Evolutionary conservation across 2,797 vertebrate species (phyloP), one percentile per base, ranked within the genome.

Genomic region (Gallinago nigripennis): DNA sequence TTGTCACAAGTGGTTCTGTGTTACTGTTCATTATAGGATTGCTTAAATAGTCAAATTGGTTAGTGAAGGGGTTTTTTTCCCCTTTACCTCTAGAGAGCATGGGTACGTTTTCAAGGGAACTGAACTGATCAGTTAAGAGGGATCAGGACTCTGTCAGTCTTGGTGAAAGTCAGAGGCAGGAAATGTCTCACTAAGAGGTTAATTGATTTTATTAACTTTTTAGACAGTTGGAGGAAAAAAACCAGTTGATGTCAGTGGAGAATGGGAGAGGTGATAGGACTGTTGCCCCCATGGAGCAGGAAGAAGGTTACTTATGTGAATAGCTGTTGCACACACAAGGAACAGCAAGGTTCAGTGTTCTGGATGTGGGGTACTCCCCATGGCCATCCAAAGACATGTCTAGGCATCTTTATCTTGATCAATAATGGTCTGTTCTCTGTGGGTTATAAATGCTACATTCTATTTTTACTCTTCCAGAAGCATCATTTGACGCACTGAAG

Each of bases 391-490:
- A 85, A 94, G 45, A 51, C 6, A 2, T 80, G n/a, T 54, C 57
- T 61, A 58, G 46, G 11, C 5, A 2, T 31, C 27, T 92, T 92
- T 63, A 57, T 71, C 76, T 82, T 89, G 69, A 68, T 56, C 19
- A 58, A 68, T 13, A 88, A 58, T 71, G 30, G 31, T 68, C 66
- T 92, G 24, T 69, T 89, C 43, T 82, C 48, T 75, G 33, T 86
- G 43, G 15, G 27, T 80, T 86, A 72, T 82, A 84, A 96, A 77
- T 31, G 8, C 88, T 80, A 23, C 39, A 33, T 87, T 95, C 92
- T 92, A 50, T 86, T 96, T 88, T 97, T 86, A 25, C 27, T 92
- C 7, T 95, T 97, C 21, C 86, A 97, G 97, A 92, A 94, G 88
- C 39, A 0, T 58, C 30, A 19, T 88, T 93, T 92, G 77, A 94